Conservation (phyloP, 2,888 invertebrate genomes). For the Dendrolimus pini region DNA sequence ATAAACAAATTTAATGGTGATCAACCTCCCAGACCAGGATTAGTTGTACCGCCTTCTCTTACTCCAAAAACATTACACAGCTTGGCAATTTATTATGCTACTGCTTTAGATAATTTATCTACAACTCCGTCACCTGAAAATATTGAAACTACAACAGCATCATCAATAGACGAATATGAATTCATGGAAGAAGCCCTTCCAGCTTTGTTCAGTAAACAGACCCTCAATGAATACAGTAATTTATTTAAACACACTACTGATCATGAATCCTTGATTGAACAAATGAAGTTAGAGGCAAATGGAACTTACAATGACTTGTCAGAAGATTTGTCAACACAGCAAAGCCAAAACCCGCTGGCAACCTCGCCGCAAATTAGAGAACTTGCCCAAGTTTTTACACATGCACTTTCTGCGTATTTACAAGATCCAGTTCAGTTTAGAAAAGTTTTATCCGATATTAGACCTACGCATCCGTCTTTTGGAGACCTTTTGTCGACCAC, state of each 20-base stretch:
- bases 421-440: constrained; percentile 90
- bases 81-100: constrained; percentile 87
- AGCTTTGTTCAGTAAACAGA: constrained; percentile 80
- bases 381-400: constrained; percentile 89
- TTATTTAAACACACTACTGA: constrained; percentile 51
- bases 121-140: constrained; percentile 54
- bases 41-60: constrained; percentile 83
- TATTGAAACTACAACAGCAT: constrained; percentile 40
- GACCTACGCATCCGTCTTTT: constrained; percentile 86
- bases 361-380: constrained; percentile 82
- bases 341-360: constrained; percentile 79
- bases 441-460: constrained; percentile 83
- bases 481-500: constrained; percentile 52
- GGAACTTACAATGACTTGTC: constrained; percentile 61
- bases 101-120: constrained; percentile 78
- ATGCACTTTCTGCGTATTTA: constrained; percentile 87
- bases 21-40: constrained; percentile 71
- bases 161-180: constrained; percentile 45
- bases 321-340: constrained; percentile 77
- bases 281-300: constrained; percentile 58
- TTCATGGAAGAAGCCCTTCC: constrained; percentile 71
- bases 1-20: constrained; percentile 66
- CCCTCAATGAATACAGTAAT: constrained; percentile 79
- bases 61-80: constrained; percentile 88
- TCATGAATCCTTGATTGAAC: constrained; percentile 52